Conservation (phyloP, 2,797 vertebrate species). For the Scleropages formosus region DNA sequence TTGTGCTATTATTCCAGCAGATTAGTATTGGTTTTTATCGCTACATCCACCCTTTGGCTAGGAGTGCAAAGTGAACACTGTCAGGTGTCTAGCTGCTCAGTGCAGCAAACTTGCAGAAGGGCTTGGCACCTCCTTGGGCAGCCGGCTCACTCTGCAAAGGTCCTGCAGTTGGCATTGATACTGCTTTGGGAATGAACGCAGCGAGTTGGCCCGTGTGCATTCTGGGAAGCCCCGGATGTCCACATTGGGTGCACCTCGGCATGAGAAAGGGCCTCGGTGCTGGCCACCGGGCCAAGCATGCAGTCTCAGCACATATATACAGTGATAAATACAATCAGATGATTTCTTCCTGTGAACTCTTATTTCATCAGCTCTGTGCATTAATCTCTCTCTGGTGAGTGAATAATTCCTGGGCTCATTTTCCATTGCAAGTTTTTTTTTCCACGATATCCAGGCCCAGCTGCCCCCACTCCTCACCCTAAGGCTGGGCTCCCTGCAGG, state of each 20-base stretch:
- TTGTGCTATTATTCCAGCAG: not conserved
- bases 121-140: not conserved
- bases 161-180: not conserved
- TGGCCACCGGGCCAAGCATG: not conserved
- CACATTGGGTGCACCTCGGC: not conserved
- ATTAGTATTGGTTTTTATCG: not conserved
- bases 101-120: not conserved
- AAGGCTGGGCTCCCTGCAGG: not conserved
- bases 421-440: not conserved
- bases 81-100: constrained; percentile 4
- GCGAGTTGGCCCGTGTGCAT: not conserved
- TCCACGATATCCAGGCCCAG: constrained; percentile 27
- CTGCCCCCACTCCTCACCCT: constrained; percentile 40
- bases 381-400: constrained; percentile 23
- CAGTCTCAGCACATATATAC: constrained; percentile 26
- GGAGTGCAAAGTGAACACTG: not conserved
- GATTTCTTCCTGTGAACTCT: constrained; percentile 14
- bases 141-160: too few relatives aligned
- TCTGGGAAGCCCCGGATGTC: not conserved
- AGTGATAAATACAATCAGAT: constrained; percentile 30
- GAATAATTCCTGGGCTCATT: constrained; percentile 25
- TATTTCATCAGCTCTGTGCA: constrained; percentile 24
- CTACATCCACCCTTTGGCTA: not conserved
- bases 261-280: not conserved
- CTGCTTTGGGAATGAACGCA: not conserved